Percentiles rank a stretch among this genome's conserved stretches.
phyloP scores from a whole-genome alignment of 2,797 vertebrate genomes.

The Mus caroli region DNA sequence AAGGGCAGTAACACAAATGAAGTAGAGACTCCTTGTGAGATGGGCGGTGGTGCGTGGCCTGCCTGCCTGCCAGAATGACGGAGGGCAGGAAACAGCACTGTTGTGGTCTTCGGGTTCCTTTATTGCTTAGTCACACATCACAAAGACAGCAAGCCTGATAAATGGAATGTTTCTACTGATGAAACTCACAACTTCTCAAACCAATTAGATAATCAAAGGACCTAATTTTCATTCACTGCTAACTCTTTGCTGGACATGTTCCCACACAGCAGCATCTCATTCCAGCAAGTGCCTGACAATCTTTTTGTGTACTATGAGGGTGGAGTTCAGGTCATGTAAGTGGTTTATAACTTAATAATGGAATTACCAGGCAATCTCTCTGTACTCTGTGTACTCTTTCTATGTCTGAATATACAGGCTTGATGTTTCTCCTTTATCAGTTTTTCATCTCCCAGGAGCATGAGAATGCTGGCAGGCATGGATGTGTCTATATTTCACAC shows the following conservation, averaged over 20 bases:
- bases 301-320: not conserved
- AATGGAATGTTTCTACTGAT: not conserved
- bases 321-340: not conserved
- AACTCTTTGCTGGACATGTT: not conserved
- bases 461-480: not conserved
- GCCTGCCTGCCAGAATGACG: not conserved
- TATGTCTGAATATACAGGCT: not conserved
- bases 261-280: not conserved
- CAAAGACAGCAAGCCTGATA: not conserved
- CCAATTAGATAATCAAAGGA: not conserved
- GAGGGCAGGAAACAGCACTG: fast-evolving
- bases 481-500: not conserved
- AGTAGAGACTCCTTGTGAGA: not conserved
- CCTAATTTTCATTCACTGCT: not conserved
- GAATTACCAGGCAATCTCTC: not conserved
- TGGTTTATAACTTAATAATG: not conserved
- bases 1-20: not conserved
- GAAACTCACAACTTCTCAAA: not conserved
- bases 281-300: not conserved
- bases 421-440: not conserved
- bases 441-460: not conserved
- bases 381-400: not conserved
- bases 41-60: not conserved
- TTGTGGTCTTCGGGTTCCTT: not conserved
- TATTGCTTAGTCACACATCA: slow-evolving; percentile 54